phyloP scores from a whole-genome alignment of 2,888 invertebrate species.

The Andrena hattorfiana region DNA sequence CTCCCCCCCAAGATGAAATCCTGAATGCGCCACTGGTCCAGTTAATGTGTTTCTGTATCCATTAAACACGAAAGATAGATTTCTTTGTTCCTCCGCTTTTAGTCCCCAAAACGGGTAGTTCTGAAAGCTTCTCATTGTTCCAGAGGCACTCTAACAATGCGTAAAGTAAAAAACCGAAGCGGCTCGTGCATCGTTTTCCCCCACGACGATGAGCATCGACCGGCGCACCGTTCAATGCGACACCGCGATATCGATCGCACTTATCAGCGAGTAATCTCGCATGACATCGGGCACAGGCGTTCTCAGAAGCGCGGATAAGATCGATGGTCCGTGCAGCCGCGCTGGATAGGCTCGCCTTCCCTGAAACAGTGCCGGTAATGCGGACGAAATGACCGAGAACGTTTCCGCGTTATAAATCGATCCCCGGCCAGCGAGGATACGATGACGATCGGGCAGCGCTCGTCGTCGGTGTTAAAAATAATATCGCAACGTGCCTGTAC shows the following conservation, averaged over 20 bases:
- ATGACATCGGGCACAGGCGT: slow-evolving; percentile 49
- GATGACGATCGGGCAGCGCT: background rate
- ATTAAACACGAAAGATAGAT: background rate
- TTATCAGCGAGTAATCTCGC: slow-evolving; percentile 64
- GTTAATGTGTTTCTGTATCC: background rate
- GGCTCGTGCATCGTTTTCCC: background rate
- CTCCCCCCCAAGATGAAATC: too few relatives aligned
- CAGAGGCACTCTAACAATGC: too few relatives aligned
- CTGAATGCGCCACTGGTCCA: background rate
- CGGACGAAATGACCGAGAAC: background rate
- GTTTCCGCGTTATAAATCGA: too few relatives aligned
- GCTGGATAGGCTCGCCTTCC: background rate
- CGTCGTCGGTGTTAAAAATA: slow-evolving; percentile 1
- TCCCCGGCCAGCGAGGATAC: background rate
- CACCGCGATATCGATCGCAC: slow-evolving; percentile 54
- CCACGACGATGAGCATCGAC: background rate
- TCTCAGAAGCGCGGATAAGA: slow-evolving; percentile 40
- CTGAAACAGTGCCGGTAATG: background rate
- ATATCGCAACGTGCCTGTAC: background rate
- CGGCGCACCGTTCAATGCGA: slow-evolving; percentile 17
- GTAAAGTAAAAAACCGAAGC: background rate
- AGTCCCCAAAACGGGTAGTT: background rate
- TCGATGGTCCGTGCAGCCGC: slow-evolving; percentile 30
- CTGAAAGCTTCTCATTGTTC: background rate
- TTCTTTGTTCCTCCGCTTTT: background rate